These are phyloP conservation scores for Mirounga angustirostris DNA, from an alignment of 2,113 vertebrate genomes.

Conservation along the genomic window DNA sequence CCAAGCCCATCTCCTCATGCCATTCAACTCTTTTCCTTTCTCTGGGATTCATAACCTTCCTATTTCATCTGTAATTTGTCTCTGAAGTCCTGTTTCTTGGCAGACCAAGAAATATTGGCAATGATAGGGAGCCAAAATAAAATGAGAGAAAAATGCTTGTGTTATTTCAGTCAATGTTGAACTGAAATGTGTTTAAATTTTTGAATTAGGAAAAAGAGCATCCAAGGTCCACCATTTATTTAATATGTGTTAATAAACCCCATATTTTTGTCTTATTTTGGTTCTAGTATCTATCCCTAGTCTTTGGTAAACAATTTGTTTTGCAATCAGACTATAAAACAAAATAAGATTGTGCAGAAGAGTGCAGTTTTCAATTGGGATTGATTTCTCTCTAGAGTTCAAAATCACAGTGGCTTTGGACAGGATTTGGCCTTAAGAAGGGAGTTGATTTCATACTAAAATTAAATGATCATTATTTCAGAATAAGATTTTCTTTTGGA, in stretches of 20 bases:
- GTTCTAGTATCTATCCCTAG: background rate
- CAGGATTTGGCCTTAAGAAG: constrained; percentile 4
- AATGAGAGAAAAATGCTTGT: background rate
- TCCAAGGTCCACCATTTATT: background rate
- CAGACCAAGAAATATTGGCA: background rate
- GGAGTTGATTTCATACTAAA: constrained; percentile 31
- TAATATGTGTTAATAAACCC: background rate
- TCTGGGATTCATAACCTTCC: background rate
- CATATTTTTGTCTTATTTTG: background rate
- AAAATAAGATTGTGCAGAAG: background rate
- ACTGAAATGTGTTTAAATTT: background rate
- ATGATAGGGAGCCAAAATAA: background rate
- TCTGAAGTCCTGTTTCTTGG: background rate
- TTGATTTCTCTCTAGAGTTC: background rate
- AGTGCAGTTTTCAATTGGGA: background rate
- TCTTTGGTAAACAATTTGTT: background rate
- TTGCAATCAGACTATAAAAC: background rate
- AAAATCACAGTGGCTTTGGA: background rate
- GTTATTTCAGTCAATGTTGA: background rate
- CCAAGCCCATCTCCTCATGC: background rate
- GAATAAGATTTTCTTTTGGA: constrained; percentile 13
- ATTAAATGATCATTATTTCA: constrained; percentile 12
- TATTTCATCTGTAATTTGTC: background rate
- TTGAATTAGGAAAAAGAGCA: background rate
- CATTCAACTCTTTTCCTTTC: background rate